phyloP scores from a whole-genome alignment of 2,888 invertebrate genomes.

The Pyrochroa serraticornis region DNA sequence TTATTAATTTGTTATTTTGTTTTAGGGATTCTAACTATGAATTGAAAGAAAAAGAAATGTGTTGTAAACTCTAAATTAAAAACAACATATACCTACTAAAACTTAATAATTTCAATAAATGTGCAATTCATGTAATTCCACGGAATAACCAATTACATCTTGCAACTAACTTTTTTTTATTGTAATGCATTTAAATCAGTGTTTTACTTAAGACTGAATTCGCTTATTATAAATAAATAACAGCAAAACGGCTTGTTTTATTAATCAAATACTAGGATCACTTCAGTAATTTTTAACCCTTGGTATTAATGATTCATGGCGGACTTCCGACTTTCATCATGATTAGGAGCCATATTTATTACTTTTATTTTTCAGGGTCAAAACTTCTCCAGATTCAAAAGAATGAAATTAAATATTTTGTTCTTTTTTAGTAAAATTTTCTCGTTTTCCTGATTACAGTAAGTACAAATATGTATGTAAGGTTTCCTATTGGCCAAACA shows the following conservation, averaged over 20 bases:
- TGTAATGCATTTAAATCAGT: constrained; percentile 5
- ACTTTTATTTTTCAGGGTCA: constrained; percentile 23
- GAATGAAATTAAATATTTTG: too few relatives aligned
- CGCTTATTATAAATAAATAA: constrained; percentile 18
- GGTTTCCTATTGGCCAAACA: too few relatives aligned
- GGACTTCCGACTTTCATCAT: too few relatives aligned
- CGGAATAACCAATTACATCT: constrained; percentile 10
- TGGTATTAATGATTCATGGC: background rate
- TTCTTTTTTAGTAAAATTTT: too few relatives aligned
- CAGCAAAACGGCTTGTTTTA: constrained; percentile 13
- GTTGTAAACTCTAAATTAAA: constrained; percentile 26
- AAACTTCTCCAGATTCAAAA: background rate
- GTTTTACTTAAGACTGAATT: constrained; percentile 18
- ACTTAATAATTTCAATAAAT: constrained; percentile 7
- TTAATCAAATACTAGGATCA: background rate
- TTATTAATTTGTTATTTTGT: constrained; percentile 28
- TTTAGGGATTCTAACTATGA: constrained; percentile 26
- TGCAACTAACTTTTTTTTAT: constrained; percentile 15
- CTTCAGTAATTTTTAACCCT: background rate
- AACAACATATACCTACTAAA: background rate
- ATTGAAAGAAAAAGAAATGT: constrained; percentile 6
- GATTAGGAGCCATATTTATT: constrained; percentile 2
- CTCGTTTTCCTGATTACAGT: too few relatives aligned
- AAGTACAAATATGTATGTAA: too few relatives aligned
- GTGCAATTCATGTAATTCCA: constrained; percentile 5